phyloP scores from a whole-genome alignment of 2,797 vertebrate species.

The Tamandua tetradactyla region DNA sequence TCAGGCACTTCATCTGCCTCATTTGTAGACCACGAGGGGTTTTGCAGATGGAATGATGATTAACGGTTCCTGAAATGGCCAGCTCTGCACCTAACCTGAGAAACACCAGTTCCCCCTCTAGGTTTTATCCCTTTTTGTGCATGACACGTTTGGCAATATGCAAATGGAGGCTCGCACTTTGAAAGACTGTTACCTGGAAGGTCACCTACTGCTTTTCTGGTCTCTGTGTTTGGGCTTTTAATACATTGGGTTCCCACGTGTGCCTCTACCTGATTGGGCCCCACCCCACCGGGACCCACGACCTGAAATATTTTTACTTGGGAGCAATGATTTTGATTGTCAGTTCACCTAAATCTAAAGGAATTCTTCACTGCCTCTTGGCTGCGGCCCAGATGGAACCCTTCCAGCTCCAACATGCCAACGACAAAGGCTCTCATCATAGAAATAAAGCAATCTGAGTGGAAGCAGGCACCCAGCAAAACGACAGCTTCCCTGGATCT shows the following conservation, averaged over 20 bases:
- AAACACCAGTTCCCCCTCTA: neutral
- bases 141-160: accelerated
- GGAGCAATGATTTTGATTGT: neutral
- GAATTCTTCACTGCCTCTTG: neutral
- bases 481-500: neutral
- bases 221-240: neutral
- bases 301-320: neutral
- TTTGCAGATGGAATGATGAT: neutral
- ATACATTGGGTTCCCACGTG: neutral
- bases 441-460: neutral
- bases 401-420: neutral
- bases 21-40: neutral
- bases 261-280: accelerated
- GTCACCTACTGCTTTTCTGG: neutral
- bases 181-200: neutral
- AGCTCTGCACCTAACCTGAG: neutral
- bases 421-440: accelerated
- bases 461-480: neutral
- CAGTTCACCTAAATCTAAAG: neutral
- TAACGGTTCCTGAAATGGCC: neutral
- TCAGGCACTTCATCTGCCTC: neutral
- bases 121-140: neutral
- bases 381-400: neutral
- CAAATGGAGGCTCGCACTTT: neutral
- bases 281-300: neutral